These are phyloP conservation scores for Alouatta palliata DNA, from an alignment of 2,113 vertebrate genomes.

Conservation along the genomic window DNA sequence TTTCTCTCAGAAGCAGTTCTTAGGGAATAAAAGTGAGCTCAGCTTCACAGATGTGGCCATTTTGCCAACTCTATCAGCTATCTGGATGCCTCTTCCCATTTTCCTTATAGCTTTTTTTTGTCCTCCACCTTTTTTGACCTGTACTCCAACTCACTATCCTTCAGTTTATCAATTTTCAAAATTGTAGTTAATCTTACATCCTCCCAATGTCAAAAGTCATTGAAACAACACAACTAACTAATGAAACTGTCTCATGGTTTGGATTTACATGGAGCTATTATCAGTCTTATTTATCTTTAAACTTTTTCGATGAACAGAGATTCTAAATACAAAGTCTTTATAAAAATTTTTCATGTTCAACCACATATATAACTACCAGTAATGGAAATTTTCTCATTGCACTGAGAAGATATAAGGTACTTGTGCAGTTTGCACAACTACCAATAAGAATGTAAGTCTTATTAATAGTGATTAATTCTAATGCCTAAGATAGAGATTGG, in stretches of 20 bases:
- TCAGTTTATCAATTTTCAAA: not conserved
- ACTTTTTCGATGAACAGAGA: not conserved
- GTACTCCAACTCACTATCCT: not conserved
- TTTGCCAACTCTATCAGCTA: fast-evolving
- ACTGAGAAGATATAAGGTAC: not conserved
- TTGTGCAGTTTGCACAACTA: not conserved
- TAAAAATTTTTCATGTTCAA: not conserved
- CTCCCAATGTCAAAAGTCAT: not conserved
- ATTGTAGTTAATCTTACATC: not conserved
- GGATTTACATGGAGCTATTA: not conserved
- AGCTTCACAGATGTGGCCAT: not conserved
- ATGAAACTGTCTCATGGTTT: not conserved
- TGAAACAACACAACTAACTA: not conserved
- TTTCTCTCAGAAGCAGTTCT: not conserved
- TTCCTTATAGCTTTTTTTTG: not conserved
- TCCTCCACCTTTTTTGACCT: not conserved
- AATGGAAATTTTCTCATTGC: not conserved
- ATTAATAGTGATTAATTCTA: not conserved
- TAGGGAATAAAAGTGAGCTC: not conserved
- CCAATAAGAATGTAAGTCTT: not conserved
- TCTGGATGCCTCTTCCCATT: no score
- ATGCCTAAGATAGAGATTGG: not conserved
- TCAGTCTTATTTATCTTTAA: not conserved
- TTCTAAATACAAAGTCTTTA: not conserved
- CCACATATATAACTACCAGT: not conserved